Conservation (phyloP, 1,140 invertebrate species). For the Drosophila ficusphila region DNA sequence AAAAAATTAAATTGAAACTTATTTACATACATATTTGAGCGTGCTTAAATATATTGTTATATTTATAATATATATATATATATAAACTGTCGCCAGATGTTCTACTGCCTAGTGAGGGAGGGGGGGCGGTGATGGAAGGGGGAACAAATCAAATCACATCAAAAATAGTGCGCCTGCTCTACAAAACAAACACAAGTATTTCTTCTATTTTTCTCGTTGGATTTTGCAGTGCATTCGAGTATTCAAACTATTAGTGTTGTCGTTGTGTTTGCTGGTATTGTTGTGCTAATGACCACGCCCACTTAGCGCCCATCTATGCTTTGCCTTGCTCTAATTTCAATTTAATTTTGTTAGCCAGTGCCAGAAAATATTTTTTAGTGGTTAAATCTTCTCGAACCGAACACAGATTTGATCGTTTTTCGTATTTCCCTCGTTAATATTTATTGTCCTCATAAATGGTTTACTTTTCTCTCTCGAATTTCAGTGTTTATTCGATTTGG, state of each 20-base stretch:
- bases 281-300: constrained; percentile 6
- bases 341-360: constrained; percentile 17
- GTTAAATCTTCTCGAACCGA: constrained; percentile 7
- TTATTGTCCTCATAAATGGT: constrained; percentile 75
- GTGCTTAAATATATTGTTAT: constrained; percentile 41
- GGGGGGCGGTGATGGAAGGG: constrained; percentile 7
- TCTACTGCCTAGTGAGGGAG: constrained; percentile 17
- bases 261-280: constrained; percentile 5
- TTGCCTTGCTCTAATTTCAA: constrained; percentile 28
- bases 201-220: constrained; percentile 6
- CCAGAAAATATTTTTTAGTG: constrained; percentile 12
- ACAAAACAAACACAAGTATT: constrained; percentile 21
- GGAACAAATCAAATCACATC: constrained; percentile 28
- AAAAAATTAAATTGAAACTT: constrained; percentile 69
- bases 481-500: constrained; percentile 14
- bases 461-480: constrained; percentile 8
- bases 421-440: constrained; percentile 21
- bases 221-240: constrained; percentile 11
- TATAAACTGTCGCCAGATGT: constrained; percentile 43
- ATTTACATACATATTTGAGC: constrained; percentile 69
- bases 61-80: constrained; percentile 31
- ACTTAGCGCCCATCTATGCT: constrained; percentile 22
- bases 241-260: constrained; percentile 35
- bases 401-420: constrained; percentile 6
- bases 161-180: constrained; percentile 24